Evolutionary conservation across 2,888 invertebrate genomes (phyloP), one percentile per base, ranked within the genome.

Genomic region (Ochropleura leucogaster): DNA sequence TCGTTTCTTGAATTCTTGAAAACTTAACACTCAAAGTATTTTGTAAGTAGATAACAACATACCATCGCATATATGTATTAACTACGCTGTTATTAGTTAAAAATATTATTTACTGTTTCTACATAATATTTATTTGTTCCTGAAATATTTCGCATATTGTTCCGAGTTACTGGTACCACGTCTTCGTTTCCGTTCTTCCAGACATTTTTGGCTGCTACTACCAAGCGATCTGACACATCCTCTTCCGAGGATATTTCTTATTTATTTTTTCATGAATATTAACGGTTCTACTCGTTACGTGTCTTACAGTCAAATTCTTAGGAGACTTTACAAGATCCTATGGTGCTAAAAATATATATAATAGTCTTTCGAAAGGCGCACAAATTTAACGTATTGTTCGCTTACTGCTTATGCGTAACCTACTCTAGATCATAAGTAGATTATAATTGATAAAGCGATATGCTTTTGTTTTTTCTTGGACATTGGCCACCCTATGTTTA

Each of bases 131-230:
- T n/a, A 40, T 8, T 40, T 44, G 4, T 40, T 5, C 0, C 7
- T n/a, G 30, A 53, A 20, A 30, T 18, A 8, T 47, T 72, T 49
- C 12, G 14, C n/a, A 59, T 55, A 6, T 44, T 72, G 3, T 46
- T 30, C 42, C 16, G 65, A 67, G 51, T 67, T 12, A 47, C 49
- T 66, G 70, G 72, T 72, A 70, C n/a, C 73, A 49, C 7, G 10
- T 83, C 70, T 79, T 83, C 55, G 83, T 83, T 83, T 83, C 83
- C 83, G 79, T 47, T 65, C 16, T 49, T 68, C 8, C 42, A 62
- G 68, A 70, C 64, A 70, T 51, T 65, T 30, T 79, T 81, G 79
- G 83, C 80, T 80, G 30, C 66, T 40, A 4, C 62, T 14, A 57
- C 62, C 42, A 57, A 64, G 30, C 60, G 42, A 20, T 65, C 69